phyloP scores from a whole-genome alignment of 2,113 vertebrate genomes.

The Emberiza fucata region DNA sequence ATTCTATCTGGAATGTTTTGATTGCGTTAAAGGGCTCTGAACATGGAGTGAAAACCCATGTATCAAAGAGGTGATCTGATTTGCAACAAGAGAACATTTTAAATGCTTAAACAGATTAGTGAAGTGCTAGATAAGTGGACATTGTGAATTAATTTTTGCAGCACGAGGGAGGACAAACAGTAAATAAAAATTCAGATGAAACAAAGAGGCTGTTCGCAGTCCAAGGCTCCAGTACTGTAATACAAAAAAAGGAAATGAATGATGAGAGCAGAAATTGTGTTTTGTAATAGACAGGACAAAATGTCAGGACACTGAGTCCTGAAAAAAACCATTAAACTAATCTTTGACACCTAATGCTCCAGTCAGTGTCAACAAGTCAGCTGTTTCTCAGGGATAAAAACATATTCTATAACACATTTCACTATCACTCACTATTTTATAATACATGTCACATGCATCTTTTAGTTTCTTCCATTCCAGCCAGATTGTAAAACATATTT shows the following conservation, averaged over 20 bases:
- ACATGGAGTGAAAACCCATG: background rate
- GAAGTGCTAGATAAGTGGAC: background rate
- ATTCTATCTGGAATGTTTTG: background rate
- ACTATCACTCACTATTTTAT: background rate
- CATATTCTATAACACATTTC: background rate
- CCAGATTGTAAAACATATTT: background rate
- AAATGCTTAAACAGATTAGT: background rate
- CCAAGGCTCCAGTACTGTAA: background rate
- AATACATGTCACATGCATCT: background rate
- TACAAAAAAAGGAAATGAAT: conserved; percentile 29
- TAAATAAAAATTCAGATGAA: background rate
- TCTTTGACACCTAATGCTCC: background rate
- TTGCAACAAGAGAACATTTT: background rate
- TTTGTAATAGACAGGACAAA: conserved; percentile 39
- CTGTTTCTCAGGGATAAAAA: background rate
- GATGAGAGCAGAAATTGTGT: background rate
- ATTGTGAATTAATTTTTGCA: background rate
- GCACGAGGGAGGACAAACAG: background rate
- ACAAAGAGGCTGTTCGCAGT: background rate
- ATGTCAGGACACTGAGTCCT: conserved; percentile 47
- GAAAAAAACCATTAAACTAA: background rate
- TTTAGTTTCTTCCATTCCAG: background rate
- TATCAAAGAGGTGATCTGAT: background rate
- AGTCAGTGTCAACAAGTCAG: background rate
- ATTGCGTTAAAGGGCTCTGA: background rate